Percentiles rank a stretch among this genome's conserved stretches.
phyloP scores from a whole-genome alignment of 2,113 vertebrate genomes.

The Terrapene triunguis region DNA sequence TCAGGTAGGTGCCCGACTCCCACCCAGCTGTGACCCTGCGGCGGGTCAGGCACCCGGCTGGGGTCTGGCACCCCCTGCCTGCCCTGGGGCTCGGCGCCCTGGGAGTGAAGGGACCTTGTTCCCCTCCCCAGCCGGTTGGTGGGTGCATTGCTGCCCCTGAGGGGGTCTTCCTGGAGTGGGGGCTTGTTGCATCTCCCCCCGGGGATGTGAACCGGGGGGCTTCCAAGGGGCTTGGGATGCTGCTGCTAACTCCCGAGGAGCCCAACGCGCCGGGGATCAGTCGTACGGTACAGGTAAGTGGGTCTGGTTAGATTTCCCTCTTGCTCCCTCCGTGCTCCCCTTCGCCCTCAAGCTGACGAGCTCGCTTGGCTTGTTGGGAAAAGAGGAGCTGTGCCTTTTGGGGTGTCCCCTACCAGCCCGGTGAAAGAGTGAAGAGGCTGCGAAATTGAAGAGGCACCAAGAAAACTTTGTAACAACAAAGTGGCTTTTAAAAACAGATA shows the following conservation, averaged over 20 bases:
- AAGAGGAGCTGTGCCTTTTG: background rate
- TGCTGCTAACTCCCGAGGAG: background rate
- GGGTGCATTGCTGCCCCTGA: background rate
- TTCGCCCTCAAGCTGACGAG: background rate
- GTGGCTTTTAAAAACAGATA: background rate
- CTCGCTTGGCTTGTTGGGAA: background rate
- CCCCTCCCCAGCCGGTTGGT: background rate
- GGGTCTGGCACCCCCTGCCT: too few species aligned
- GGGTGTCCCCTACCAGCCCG: background rate
- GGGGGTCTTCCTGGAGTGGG: background rate
- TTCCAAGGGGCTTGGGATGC: background rate
- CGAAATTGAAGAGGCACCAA: background rate
- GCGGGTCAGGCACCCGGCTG: too few species aligned
- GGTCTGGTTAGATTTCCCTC: background rate
- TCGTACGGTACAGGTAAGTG: background rate
- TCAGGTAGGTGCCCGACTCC: background rate
- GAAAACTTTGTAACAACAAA: background rate
- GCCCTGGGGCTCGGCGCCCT: too few species aligned
- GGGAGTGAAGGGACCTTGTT: background rate
- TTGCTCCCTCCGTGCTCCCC: too few species aligned
- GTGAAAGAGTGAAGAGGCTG: background rate
- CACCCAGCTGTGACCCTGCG: too few species aligned
- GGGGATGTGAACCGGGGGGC: background rate
- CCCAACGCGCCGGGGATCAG: background rate
- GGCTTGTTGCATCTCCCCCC: background rate